Base-by-base conservation (phyloP, 2,888 invertebrate species). In the Lasioglossum malachurum region DNA sequence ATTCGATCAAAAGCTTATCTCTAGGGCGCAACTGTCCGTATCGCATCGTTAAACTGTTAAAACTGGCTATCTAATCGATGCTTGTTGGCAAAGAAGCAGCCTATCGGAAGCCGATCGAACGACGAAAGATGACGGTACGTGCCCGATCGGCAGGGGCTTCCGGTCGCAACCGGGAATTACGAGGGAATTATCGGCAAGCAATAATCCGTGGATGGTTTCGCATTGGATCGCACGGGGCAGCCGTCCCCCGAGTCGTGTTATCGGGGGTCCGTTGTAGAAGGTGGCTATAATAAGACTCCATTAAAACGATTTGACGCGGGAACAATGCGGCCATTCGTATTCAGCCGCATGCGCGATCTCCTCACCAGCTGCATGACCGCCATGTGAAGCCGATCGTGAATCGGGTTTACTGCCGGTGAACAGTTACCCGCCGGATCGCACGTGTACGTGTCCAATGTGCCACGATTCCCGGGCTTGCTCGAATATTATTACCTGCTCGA, bases 341-440 rank as follows among this genome's bases (percentile, higher is more conserved):
- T 91, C 91, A 82, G 80, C 86, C 82, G 89, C 84, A 82, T 75
- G 83, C 81, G 80, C 83, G 84, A 85, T 90, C 84, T 81, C 85
- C 81, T 84, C 86, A 75, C 80, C 89, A 81, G 87, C 90, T 90
- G 89, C 90, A 89, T 90, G 91, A 91, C 88, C 88, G 87, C 87
- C 88, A 91, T 92, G 90, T 88, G 87, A 92, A 92, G 83, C 90
- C 88, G 86, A 91, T 88, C 87, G 88, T 90, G 91, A 86, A 92
- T 90, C 90, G 91, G 84, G 89, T 91, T 91, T 91, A 92, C 90
- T 88, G 85, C 90, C 87, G 84, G 86, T 88, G 88, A 91, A 91
- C 91, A 86, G 91, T 91, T 92, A 92, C 76, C 81, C 83, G 85
- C 46, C 76, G 74, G 83, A 87, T 91, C 89, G 83, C 89, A 91